These are phyloP conservation scores for Apis cerana DNA, from an alignment of 1,140 invertebrate species.

Conservation along the genomic window DNA sequence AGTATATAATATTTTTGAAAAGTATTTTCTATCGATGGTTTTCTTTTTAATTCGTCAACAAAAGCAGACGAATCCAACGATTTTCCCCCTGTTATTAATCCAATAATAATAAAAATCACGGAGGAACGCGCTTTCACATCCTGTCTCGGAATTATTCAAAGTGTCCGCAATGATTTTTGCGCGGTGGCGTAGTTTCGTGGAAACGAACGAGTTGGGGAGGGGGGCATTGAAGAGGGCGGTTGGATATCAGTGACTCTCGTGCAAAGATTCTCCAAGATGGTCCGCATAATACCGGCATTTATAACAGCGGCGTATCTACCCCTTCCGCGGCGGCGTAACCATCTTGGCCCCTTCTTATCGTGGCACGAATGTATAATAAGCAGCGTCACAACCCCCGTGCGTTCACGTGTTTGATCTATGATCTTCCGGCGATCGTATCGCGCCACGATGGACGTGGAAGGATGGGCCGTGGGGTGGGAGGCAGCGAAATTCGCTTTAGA, in stretches of 20 bases:
- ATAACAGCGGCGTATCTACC: conserved; percentile 81
- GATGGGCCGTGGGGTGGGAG: not conserved
- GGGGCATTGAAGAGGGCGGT: conserved; percentile 23
- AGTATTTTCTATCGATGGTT: too few relatives aligned
- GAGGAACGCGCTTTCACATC: too few relatives aligned
- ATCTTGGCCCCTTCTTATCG: conserved; percentile 75
- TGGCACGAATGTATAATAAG: conserved; percentile 80
- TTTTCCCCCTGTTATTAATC: too few relatives aligned
- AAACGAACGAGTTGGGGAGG: conserved; percentile 50
- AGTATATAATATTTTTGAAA: too few relatives aligned
- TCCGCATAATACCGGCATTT: conserved; percentile 81
- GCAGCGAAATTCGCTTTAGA: conserved; percentile 36
- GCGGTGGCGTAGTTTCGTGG: not conserved
- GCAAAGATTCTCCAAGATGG: conserved; percentile 73
- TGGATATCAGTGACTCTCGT: conserved; percentile 50
- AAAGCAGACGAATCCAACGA: too few relatives aligned
- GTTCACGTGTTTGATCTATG: conserved; percentile 80
- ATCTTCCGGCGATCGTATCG: conserved; percentile 77
- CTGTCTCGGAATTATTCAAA: too few relatives aligned
- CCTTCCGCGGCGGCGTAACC: conserved; percentile 73
- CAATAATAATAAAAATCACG: too few relatives aligned
- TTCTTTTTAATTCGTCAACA: too few relatives aligned
- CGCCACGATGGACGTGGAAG: conserved; percentile 36
- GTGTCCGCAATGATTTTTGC: not conserved
- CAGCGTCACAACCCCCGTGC: conserved; percentile 71